phyloP scores from a whole-genome alignment of 2,113 vertebrate species.

The Pithys albifrons region DNA sequence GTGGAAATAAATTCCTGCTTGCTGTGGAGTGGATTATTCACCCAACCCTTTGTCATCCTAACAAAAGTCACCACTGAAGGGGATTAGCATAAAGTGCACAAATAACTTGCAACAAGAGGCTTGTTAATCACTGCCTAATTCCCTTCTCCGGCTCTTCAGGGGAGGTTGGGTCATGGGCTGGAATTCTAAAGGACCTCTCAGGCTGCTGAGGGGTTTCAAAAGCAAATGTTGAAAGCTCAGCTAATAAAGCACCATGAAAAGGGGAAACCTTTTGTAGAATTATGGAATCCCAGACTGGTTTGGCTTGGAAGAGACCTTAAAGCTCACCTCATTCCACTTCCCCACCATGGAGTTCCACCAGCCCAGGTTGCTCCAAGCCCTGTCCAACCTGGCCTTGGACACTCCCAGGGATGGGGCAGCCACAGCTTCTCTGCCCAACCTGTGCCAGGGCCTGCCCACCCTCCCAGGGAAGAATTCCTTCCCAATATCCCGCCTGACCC shows the following conservation, averaged over 20 bases:
- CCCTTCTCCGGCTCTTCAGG: neutral
- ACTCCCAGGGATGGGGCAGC: neutral
- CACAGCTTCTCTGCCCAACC: neutral
- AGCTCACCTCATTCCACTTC: neutral
- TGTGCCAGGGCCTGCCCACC: neutral
- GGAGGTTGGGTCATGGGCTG: neutral
- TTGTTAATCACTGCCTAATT: constrained; percentile 10
- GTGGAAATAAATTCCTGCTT: neutral
- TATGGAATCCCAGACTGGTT: neutral
- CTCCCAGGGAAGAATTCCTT: neutral
- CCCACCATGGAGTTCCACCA: neutral
- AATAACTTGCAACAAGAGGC: neutral
- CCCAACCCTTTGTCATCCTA: neutral
- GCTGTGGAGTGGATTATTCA: neutral
- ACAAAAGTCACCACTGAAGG: neutral
- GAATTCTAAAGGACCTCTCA: neutral
- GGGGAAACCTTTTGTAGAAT: neutral
- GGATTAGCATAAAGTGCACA: constrained; percentile 27
- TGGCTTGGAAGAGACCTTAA: neutral
- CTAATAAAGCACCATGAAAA: neutral
- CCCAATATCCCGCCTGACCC: neutral
- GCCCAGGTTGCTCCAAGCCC: neutral
- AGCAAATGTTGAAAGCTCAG: neutral
- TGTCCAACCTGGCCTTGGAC: neutral
- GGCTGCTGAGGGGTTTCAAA: neutral